Evolutionary conservation across 1,140 invertebrate species (phyloP), one percentile per base, ranked within the genome.

Genomic region (Achatina immaculata): DNA sequence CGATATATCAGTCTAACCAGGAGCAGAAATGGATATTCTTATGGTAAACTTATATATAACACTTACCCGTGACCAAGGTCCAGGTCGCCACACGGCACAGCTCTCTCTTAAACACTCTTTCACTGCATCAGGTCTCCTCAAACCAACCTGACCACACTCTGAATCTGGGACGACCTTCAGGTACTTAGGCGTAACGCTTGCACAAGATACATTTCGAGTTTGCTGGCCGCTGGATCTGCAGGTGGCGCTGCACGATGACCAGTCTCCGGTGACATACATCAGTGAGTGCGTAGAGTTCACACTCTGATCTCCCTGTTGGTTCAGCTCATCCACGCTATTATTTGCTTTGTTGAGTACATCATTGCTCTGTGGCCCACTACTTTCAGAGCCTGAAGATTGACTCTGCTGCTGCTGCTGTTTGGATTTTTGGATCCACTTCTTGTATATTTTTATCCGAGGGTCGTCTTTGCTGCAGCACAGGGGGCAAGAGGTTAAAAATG

Each of bases 191-290:
- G 36, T 42, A 1, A 71, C 68, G 21, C 40, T 11, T 1, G 68
- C 11, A 42, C 68, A 71, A 71, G 42, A 28, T 9, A 71, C 68
- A 1, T 71, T 40, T 11, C 68, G 16, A 2, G 1, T 1, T 40
- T 43, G 68, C 3, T 71, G 21, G 9, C 68, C 68, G 9, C 0
- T 21, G 6, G 68, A 71, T 6, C 38, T 1, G 24, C 68, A 71
- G 68, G 68, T 71, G 16, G 42, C 38, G 38, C 31, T 71, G 68
- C 68, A 71, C 7, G 1, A 1, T 24, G 68, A 71, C 68, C 68
- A 74, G 31, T 74, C 45, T 51, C 40, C 36, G 68, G 38, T 42
- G 9, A 71, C 2, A 40, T 71, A 42, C 68, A 71, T 71, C 68
- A 71, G 42, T 9, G 40, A 2, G 36, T 71, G 36, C 1, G 2